phyloP scores from a whole-genome alignment of 2,113 vertebrate species.

The Triplophysa tibetana region DNA sequence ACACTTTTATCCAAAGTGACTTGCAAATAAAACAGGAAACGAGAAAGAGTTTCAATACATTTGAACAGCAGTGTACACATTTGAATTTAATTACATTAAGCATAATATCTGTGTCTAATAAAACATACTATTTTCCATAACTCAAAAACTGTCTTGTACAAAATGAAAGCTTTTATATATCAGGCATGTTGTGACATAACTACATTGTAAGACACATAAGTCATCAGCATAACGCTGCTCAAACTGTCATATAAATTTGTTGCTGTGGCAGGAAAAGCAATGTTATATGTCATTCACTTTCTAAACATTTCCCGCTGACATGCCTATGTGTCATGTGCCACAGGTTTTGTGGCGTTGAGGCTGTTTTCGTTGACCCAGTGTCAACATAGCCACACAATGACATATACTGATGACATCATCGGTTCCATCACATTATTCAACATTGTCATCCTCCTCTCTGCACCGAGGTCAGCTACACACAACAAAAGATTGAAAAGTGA shows the following conservation, averaged over 20 bases:
- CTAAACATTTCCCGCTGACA: neutral
- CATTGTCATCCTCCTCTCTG: conserved; percentile 13
- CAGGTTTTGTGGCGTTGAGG: neutral
- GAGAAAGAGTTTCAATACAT: no score
- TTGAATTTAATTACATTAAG: neutral
- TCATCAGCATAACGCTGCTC: neutral
- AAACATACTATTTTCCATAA: no score
- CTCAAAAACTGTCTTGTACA: neutral
- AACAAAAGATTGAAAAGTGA: conserved; percentile 36
- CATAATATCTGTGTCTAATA: neutral
- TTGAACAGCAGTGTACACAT: no score
- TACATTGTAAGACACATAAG: neutral
- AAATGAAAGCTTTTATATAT: neutral
- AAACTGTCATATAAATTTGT: neutral
- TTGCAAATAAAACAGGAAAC: no score
- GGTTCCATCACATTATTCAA: conserved; percentile 35
- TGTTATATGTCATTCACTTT: neutral
- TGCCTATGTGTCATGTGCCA: neutral
- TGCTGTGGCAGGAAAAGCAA: neutral
- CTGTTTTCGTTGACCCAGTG: neutral
- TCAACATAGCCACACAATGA: conserved; percentile 17
- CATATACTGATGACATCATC: conserved; percentile 33
- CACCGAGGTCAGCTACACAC: conserved; percentile 9
- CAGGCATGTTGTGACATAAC: neutral
- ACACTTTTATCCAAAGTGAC: no score